A percentile compares a stretch with the other conserved stretches of the same genome.
Conservation (phyloP, 1,140 invertebrate genomes). For the Tetragnatha versicolor region DNA sequence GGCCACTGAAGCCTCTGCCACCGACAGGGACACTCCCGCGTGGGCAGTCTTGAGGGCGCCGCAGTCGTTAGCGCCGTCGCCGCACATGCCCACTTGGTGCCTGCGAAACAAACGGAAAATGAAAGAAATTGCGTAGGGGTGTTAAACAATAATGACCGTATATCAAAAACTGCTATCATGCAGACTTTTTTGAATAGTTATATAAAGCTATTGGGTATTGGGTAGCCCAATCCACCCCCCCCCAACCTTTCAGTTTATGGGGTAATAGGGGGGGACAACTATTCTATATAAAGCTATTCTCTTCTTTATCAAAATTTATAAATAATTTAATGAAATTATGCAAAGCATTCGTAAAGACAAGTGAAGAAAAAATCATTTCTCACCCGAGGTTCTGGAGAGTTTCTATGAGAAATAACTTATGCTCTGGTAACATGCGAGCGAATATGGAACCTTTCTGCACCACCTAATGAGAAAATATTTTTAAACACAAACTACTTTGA, state of each 20-base stretch:
- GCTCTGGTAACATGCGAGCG: conserved; percentile 94
- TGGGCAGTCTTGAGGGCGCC: conserved; percentile 90
- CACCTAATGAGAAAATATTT: too few species aligned
- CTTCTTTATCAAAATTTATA: too few species aligned
- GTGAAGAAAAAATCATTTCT: too few species aligned
- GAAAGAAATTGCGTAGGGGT: too few species aligned
- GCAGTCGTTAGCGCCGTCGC: conserved; percentile 97
- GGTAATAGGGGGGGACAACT: too few species aligned
- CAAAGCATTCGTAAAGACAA: too few species aligned
- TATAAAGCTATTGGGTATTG: background rate
- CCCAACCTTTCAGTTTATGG: too few species aligned
- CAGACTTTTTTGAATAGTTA: background rate
- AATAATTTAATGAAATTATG: too few species aligned
- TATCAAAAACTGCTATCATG: background rate
- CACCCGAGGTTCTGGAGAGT: conserved; percentile 78
- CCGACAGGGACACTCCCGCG: conserved; percentile 94
- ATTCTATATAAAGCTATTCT: too few species aligned
- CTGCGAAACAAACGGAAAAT: conserved; percentile 4
- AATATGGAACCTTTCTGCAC: conserved; percentile 79
- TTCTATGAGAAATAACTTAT: conserved; percentile 91
- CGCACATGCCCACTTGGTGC: conserved; percentile 90
- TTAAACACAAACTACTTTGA: too few species aligned
- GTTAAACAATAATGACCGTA: too few species aligned
- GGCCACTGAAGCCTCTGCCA: conserved; percentile 94
- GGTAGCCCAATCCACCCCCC: too few species aligned